phyloP scores from a whole-genome alignment of 2,797 vertebrate genomes.

The Staurois parvus region DNA sequence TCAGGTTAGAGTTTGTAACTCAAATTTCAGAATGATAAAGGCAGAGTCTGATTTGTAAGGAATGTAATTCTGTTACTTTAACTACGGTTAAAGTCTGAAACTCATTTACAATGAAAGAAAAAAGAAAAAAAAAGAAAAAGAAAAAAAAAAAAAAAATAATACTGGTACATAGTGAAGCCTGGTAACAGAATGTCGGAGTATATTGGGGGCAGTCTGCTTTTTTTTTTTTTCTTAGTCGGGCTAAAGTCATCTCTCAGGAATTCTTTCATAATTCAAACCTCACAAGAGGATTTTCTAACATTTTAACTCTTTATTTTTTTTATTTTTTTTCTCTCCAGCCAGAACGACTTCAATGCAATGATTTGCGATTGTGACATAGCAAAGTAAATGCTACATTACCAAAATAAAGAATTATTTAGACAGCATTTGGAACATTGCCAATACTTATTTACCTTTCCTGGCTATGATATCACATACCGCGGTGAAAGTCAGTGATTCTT shows the following conservation, averaged over 20 bases:
- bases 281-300: constrained; percentile 23
- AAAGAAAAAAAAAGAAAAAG: not conserved
- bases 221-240: constrained; percentile 21
- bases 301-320: constrained; percentile 1
- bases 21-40: constrained; percentile 69
- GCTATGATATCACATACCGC: too few species aligned
- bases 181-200: constrained; percentile 28
- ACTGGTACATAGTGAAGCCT: constrained; percentile 25
- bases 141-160: constrained; percentile 43
- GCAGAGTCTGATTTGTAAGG: constrained; percentile 63
- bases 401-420: not conserved
- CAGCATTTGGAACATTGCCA: not conserved
- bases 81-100: constrained; percentile 46
- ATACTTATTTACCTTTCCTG: not conserved
- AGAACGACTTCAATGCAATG: not conserved
- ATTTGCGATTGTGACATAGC: constrained; percentile 7
- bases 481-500: too few species aligned
- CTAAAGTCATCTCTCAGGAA: constrained; percentile 40
- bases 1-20: constrained; percentile 37
- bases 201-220: constrained; percentile 38
- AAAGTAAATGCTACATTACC: not conserved
- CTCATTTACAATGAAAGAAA: constrained; percentile 39
- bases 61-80: constrained; percentile 60
- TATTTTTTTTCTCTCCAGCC: constrained; percentile 31
- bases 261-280: constrained; percentile 49